Conservation (phyloP, 1,140 invertebrate species). For the Mercenaria mercenaria region DNA sequence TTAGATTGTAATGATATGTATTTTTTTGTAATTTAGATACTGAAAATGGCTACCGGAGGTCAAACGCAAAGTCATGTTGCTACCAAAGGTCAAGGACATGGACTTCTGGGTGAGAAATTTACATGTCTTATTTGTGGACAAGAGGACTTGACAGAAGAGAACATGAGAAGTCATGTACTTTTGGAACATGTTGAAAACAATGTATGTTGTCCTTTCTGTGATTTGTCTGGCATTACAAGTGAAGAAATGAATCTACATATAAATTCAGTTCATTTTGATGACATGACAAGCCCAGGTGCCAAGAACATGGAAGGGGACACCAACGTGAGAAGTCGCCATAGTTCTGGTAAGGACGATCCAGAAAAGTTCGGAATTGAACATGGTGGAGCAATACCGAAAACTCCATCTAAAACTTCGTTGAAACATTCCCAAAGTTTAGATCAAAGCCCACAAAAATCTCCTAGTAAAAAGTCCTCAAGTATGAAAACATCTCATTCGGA, state of each 20-base stretch:
- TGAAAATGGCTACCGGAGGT: neutral
- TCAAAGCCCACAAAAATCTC: conserved; percentile 55
- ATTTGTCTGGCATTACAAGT: conserved; percentile 90
- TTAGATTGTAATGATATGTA: too few species aligned
- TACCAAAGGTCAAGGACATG: conserved; percentile 36
- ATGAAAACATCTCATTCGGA: conserved; percentile 61
- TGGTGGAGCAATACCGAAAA: conserved; percentile 57
- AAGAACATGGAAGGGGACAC: conserved; percentile 16
- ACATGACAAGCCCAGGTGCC: conserved; percentile 57
- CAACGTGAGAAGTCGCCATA: neutral
- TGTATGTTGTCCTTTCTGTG: conserved; percentile 93
- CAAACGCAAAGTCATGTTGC: neutral
- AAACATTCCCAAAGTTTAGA: conserved; percentile 63
- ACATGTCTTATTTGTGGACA: conserved; percentile 93
- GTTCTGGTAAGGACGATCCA: conserved; percentile 21
- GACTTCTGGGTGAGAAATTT: conserved; percentile 69
- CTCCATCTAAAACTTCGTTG: conserved; percentile 5
- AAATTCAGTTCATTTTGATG: conserved; percentile 93
- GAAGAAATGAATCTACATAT: conserved; percentile 93
- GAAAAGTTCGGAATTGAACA: conserved; percentile 49
- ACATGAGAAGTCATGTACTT: conserved; percentile 92
- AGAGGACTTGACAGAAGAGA: conserved; percentile 92
- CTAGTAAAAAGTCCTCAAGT: conserved; percentile 40
- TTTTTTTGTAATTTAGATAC: neutral
- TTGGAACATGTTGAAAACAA: conserved; percentile 92